phyloP scores from a whole-genome alignment of 2,797 vertebrate genomes.

The Phaenicophaeus curvirostris region DNA sequence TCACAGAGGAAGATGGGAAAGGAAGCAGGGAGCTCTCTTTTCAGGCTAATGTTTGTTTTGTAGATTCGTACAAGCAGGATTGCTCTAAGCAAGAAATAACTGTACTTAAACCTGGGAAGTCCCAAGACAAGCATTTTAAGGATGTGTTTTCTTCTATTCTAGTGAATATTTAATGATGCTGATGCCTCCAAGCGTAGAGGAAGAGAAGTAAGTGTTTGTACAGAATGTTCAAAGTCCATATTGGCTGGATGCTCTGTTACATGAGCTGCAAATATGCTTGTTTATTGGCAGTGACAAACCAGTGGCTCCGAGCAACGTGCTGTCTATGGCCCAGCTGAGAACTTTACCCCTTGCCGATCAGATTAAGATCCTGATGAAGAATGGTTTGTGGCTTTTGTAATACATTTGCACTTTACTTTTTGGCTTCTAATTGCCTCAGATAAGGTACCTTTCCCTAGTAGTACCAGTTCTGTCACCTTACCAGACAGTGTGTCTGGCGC shows the following conservation, averaged over 20 bases:
- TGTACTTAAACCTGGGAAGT: not conserved
- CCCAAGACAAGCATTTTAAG: not conserved
- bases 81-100: not conserved
- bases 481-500: not conserved
- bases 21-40: not conserved
- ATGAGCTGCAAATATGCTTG: constrained; percentile 10
- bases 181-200: constrained; percentile 91
- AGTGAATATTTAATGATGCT: constrained; percentile 97
- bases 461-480: not conserved
- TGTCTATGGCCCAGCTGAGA: constrained; percentile 96
- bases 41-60: not conserved
- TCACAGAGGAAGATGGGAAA: not conserved
- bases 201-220: constrained; percentile 87
- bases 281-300: constrained; percentile 84
- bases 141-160: constrained; percentile 32
- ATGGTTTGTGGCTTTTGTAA: constrained; percentile 79
- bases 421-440: not conserved
- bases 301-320: constrained; percentile 92
- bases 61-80: not conserved
- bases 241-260: not conserved
- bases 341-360: constrained; percentile 93
- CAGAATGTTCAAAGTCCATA: not conserved
- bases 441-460: not conserved
- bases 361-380: constrained; percentile 97
- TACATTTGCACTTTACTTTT: not conserved